Percentiles rank a stretch among this genome's conserved stretches.
phyloP scores from a whole-genome alignment of 2,797 vertebrate genomes.

The Sandelia bainsii region DNA sequence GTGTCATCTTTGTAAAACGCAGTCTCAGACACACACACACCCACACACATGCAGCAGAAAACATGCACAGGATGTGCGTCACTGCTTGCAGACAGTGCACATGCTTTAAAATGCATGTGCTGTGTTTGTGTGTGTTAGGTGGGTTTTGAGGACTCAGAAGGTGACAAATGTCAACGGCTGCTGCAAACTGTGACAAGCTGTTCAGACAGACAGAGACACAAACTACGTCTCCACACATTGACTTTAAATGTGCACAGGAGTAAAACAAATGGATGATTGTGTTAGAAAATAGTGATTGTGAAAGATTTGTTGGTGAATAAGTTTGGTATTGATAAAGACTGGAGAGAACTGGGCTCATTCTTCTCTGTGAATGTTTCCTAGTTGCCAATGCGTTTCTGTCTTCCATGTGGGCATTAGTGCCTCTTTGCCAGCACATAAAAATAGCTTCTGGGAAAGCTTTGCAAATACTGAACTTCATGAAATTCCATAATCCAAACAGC shows the following conservation, averaged over 20 bases:
- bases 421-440: too few relatives aligned
- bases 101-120: constrained; percentile 6
- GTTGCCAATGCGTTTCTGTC: background rate
- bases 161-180: constrained; percentile 37
- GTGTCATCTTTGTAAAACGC: constrained; percentile 21
- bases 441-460: too few relatives aligned
- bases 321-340: background rate
- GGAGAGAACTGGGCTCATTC: too few relatives aligned
- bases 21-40: background rate
- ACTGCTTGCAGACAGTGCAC: constrained; percentile 35
- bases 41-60: constrained; percentile 8
- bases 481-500: too few relatives aligned
- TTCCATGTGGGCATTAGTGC: too few relatives aligned
- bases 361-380: background rate
- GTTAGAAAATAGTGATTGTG: background rate
- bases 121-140: constrained; percentile 21
- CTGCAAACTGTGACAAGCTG: constrained; percentile 17
- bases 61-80: constrained; percentile 47
- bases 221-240: background rate
- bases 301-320: background rate
- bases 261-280: background rate
- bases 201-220: background rate
- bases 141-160: constrained; percentile 15
- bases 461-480: too few relatives aligned
- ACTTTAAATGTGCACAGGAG: background rate